phyloP scores from a whole-genome alignment of 2,888 invertebrate genomes.

The Steromphala cineraria region DNA sequence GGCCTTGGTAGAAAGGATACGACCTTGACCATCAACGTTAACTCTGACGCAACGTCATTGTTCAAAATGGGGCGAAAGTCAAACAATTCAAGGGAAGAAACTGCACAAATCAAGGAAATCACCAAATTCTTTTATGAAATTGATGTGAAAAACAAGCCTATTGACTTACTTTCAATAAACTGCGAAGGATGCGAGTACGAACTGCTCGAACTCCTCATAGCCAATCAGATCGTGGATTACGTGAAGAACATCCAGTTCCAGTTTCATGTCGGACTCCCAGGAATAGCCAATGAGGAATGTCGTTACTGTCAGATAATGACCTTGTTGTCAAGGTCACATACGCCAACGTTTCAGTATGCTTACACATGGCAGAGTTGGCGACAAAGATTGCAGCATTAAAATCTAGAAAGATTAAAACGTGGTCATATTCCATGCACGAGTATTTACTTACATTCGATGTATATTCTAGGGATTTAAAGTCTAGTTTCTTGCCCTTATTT shows the following conservation, averaged over 20 bases:
- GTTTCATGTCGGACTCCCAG: slow-evolving; percentile 25
- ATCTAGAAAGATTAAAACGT: no score
- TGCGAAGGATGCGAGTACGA: slow-evolving; percentile 29
- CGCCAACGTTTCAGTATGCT: slow-evolving; percentile 9
- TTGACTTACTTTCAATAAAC: slow-evolving; percentile 21
- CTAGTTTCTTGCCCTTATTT: no score
- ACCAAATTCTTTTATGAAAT: slow-evolving; percentile 14
- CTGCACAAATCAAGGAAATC: not conserved
- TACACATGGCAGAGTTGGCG: slow-evolving; percentile 26
- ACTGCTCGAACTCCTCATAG: slow-evolving; percentile 8
- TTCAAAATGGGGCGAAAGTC: not conserved
- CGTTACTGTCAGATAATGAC: slow-evolving; percentile 25
- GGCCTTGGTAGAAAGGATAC: slow-evolving; percentile 17
- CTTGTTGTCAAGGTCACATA: slow-evolving; percentile 21
- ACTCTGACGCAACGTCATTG: slow-evolving; percentile 16
- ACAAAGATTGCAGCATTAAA: not conserved
- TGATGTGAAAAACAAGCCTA: not conserved
- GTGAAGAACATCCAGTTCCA: slow-evolving; percentile 23
- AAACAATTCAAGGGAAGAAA: not conserved
- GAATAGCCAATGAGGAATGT: slow-evolving; percentile 15
- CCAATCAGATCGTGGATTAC: not conserved
- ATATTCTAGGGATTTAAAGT: no score
- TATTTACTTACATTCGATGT: no score
- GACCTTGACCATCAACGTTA: not conserved
- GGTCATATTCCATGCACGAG: no score